Percentiles rank a stretch among this genome's conserved stretches.
phyloP scores from a whole-genome alignment of 2,888 invertebrate species.

The Mayetiola destructor region DNA sequence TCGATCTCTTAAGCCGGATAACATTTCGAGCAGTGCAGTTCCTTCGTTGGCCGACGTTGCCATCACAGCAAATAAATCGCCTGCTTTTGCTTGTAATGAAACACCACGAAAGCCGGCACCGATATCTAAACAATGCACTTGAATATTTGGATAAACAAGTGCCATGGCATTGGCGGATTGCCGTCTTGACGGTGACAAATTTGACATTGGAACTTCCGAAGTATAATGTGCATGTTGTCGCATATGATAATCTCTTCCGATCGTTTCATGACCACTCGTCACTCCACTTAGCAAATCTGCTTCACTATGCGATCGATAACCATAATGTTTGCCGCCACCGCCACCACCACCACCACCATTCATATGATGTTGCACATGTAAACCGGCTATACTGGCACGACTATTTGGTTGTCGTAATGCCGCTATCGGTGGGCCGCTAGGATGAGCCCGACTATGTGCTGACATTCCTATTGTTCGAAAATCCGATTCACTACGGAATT shows the following conservation, averaged over 20 bases:
- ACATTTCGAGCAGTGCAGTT: conserved; percentile 66
- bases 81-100: conserved; percentile 78
- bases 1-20: conserved; percentile 60
- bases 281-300: conserved; percentile 56
- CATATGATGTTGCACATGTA: conserved; percentile 15
- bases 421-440: conserved; percentile 42
- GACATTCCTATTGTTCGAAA: conserved; percentile 43
- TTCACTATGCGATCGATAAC: conserved; percentile 65
- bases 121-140: conserved; percentile 57
- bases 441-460: conserved; percentile 32
- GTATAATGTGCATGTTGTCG: background rate
- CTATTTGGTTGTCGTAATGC: conserved; percentile 58
- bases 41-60: conserved; percentile 80
- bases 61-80: conserved; percentile 81
- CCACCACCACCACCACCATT: no score
- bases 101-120: conserved; percentile 55
- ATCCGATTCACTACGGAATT: conserved; percentile 76
- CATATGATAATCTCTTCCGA: conserved; percentile 5
- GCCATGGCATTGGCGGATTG: conserved; percentile 31
- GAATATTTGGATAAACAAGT: conserved; percentile 35
- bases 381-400: conserved; percentile 39
- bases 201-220: background rate
- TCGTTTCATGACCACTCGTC: conserved; percentile 2
- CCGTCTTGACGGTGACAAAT: conserved; percentile 23
- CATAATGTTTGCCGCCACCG: conserved; percentile 29